Base-by-base conservation (phyloP, 64 coral and sea anemone genomes). In the Catalaphyllia jardinei region DNA sequence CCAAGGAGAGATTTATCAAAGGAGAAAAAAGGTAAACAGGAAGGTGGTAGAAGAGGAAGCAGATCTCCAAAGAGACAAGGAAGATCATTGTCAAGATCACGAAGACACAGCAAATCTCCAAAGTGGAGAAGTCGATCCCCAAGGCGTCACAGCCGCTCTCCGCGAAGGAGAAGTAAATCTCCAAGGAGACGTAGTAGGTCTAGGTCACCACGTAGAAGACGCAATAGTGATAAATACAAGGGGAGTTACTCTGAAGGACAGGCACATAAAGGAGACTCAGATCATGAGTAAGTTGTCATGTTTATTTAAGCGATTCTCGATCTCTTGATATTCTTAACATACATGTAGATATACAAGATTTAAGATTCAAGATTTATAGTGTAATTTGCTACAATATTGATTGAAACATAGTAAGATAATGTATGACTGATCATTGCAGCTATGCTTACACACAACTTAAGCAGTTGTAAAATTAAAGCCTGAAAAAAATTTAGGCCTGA, bases 231-330 rank as follows among this genome's bases (percentile, higher is more conserved):
- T 75, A 95, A 88, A 33, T 90, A 87, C 33, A 92, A 91, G 52
- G 93, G 88, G 14, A 93, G 96, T 82, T 95, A 87, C 79, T 99
- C 97, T 63, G 91, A 95, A 74, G 93, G 87, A 29, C 74, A 91
- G 25, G 78, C 78, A n/a, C 79, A 89, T 63, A 76, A 92, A 78
- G 86, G 83, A 30, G 80, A 92, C 30, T 81, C 90, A 39, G 97
- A 99, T 35, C 90, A 80, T 18, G 94, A 96, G 94, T 96, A 67
- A 87, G 94, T 93, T n/a, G 22, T 12, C 33, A 30, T 69, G 33
- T 35, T 35, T 46, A 46, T 46, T 46, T 46, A 6, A 46, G 42
- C 42, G 4, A 5, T 46, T 46, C 42, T n/a, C n/a, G n/a, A n/a
- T n/a, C n/a, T 46, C 42, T 46, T 46, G 42, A 46, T 46, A 46